Percentiles rank a stretch among this genome's conserved stretches.
phyloP scores from a whole-genome alignment of 2,113 vertebrate species.

The cat (Felis catus) region DNA sequence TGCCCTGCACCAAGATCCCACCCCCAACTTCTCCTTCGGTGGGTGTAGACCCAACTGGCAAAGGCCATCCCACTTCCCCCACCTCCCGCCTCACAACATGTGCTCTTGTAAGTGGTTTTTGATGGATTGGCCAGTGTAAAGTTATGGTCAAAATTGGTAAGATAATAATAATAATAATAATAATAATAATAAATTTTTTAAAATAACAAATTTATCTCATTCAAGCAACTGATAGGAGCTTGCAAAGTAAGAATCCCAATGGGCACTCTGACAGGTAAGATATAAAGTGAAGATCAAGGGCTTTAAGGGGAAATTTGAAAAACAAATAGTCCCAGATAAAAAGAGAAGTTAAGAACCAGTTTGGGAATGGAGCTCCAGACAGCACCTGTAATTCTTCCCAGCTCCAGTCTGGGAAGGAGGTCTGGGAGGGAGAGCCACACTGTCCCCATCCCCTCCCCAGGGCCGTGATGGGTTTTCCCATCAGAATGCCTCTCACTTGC shows the following conservation, averaged over 20 bases:
- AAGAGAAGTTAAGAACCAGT: background rate
- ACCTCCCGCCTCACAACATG: too few species aligned
- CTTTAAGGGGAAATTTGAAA: conserved; percentile 43
- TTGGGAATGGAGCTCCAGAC: background rate
- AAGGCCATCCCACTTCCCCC: accelerated
- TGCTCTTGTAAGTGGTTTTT: background rate
- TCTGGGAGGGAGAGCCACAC: too few species aligned
- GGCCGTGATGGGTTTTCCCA: background rate
- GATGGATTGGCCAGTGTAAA: background rate
- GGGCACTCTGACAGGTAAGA: background rate
- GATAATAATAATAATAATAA: background rate
- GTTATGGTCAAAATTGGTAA: background rate
- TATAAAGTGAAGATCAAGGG: background rate
- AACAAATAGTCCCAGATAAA: background rate
- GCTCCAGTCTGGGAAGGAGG: background rate
- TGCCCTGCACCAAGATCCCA: too few species aligned
- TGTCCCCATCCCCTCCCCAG: accelerated
- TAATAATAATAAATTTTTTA: background rate
- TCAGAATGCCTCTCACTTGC: background rate
- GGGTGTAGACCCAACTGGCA: background rate
- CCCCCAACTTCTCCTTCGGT: background rate
- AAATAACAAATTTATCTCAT: background rate
- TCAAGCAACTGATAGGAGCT: background rate
- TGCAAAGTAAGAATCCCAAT: background rate
- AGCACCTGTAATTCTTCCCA: background rate